Evolutionary conservation across 2,797 vertebrate species (phyloP).

Genomic region (Etheostoma nigrum): DNA sequence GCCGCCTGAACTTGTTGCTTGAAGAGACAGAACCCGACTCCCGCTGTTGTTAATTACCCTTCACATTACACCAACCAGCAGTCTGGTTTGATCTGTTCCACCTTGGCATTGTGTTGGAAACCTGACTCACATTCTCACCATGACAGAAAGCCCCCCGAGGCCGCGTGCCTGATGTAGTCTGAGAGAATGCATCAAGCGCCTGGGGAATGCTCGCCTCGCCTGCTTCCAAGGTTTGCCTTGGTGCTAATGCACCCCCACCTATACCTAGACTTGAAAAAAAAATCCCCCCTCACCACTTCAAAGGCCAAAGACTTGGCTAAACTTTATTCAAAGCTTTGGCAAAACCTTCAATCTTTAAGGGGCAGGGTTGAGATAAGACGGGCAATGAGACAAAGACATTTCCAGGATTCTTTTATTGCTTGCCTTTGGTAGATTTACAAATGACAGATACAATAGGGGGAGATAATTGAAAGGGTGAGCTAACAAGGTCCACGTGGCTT

Average conservation of each 20-base stretch:
- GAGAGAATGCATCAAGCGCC: conserved; percentile 48
- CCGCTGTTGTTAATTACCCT: conserved; percentile 53
- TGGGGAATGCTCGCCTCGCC: conserved; percentile 43
- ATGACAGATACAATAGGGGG: conserved; percentile 62
- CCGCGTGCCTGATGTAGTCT: conserved; percentile 45
- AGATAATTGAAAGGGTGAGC: conserved; percentile 49
- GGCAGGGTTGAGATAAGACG: conserved; percentile 56
- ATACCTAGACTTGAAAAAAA: conserved; percentile 3
- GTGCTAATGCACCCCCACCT: conserved; percentile 26
- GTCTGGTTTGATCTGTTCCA: conserved; percentile 60
- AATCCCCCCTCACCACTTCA: no score
- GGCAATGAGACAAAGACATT: conserved; percentile 40
- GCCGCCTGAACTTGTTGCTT: conserved; percentile 58
- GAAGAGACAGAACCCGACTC: conserved; percentile 34
- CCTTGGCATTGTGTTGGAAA: conserved; percentile 60
- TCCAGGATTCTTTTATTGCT: conserved; percentile 52
- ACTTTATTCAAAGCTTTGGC: conserved; percentile 53
- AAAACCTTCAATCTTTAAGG: conserved; percentile 41
- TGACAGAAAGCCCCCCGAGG: conserved; percentile 38
- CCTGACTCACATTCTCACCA: conserved; percentile 57
- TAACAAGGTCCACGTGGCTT: conserved; percentile 79
- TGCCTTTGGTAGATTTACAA: conserved; percentile 57
- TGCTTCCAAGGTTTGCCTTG: conserved; percentile 39
- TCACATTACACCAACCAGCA: conserved; percentile 32
- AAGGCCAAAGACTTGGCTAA: conserved; percentile 49